Conservation (phyloP, 1,140 invertebrate species). For the Cyrtorhinus lividipennis region DNA sequence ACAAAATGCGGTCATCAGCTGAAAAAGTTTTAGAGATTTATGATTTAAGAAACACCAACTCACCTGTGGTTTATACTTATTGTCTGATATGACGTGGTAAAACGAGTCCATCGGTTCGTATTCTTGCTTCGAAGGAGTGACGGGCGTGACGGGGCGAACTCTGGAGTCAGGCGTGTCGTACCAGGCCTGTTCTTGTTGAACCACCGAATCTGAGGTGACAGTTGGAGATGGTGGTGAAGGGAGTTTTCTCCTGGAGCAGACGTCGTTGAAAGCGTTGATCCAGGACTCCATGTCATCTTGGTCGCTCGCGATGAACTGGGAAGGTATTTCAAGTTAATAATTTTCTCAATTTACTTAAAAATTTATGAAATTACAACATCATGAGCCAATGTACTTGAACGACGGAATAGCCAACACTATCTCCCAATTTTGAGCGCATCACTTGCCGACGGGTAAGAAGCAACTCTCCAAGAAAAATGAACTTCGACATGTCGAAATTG, state of each 20-base stretch:
- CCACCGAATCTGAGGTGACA: background rate
- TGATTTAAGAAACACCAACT: no score
- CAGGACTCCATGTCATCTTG: conserved; percentile 19
- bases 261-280: conserved; percentile 17
- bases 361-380: no score
- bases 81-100: conserved; percentile 13
- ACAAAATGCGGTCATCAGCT: no score
- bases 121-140: conserved; percentile 12
- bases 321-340: no score
- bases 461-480: no score
- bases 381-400: no score
- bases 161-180: conserved; percentile 18
- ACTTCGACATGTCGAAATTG: no score
- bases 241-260: conserved; percentile 3
- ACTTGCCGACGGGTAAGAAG: no score
- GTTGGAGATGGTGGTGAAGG: background rate
- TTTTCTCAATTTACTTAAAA: background rate
- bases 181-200: conserved; percentile 1
- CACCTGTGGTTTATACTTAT: conserved; percentile 1
- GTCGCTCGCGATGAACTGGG: conserved; percentile 20
- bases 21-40: no score
- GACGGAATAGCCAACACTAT: no score
- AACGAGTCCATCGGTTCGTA: conserved; percentile 17
- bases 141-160: conserved; percentile 13
- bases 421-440: no score